A percentile compares a stretch with the other conserved stretches of the same genome.
phyloP scores from a whole-genome alignment of 2,797 vertebrate genomes.

The Chelon labrosus region DNA sequence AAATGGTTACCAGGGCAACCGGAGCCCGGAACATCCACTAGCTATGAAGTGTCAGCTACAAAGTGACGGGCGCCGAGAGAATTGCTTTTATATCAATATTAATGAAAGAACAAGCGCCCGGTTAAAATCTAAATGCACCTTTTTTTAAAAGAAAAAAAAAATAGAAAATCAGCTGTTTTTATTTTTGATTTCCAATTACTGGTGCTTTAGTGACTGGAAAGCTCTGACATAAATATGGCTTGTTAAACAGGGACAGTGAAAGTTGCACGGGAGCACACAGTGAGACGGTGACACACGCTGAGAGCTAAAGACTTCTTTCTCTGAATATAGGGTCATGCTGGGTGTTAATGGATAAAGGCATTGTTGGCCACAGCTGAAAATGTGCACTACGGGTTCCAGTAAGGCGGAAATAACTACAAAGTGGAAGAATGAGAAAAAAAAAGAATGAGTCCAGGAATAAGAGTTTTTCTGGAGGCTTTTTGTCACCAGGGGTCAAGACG shows the following conservation, averaged over 20 bases:
- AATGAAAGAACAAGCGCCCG: conserved; percentile 8
- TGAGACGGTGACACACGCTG: conserved; percentile 27
- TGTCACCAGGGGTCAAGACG: conserved; percentile 24
- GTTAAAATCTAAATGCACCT: conserved; percentile 10
- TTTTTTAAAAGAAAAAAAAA: not conserved
- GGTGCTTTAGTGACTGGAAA: not conserved
- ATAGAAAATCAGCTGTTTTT: not conserved
- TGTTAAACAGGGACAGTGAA: conserved; percentile 33
- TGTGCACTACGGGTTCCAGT: not conserved
- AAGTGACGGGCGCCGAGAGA: too few species aligned
- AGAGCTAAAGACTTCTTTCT: conserved; percentile 31
- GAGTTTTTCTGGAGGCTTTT: not conserved
- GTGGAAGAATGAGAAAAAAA: not conserved
- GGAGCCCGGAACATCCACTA: too few species aligned
- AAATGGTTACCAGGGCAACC: too few species aligned
- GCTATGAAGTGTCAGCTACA: too few species aligned
- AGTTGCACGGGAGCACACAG: conserved; percentile 28
- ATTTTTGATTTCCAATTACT: too few species aligned
- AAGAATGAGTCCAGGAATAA: conserved; percentile 18
- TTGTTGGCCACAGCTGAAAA: conserved; percentile 10
- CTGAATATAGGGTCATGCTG: conserved; percentile 23
- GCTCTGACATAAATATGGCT: conserved; percentile 14
- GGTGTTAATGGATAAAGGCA: conserved; percentile 43
- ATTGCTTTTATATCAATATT: too few species aligned
- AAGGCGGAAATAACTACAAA: conserved; percentile 9